Evolutionary conservation across 2,113 vertebrate genomes (phyloP).

Genomic region (Nanorana parkeri): DNA sequence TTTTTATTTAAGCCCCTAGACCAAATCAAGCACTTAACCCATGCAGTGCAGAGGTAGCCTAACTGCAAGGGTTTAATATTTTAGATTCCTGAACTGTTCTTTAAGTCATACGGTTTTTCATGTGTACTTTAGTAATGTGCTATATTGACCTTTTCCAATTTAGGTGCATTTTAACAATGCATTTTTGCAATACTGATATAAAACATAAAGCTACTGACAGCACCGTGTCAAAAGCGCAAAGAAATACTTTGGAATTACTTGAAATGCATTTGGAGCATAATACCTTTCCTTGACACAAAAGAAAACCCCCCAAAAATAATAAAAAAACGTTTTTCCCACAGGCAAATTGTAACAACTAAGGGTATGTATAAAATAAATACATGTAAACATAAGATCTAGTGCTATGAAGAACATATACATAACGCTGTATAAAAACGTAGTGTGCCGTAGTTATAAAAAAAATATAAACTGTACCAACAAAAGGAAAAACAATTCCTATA

Average conservation of each 20-base stretch:
- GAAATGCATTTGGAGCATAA: background rate
- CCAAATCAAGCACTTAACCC: too few relatives aligned
- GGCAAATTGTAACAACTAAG: background rate
- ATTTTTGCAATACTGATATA: background rate
- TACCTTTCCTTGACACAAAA: background rate
- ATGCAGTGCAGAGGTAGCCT: too few relatives aligned
- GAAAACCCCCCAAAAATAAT: background rate
- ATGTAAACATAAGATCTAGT: constrained; percentile 38
- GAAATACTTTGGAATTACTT: background rate
- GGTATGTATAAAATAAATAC: constrained; percentile 27
- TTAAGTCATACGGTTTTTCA: background rate
- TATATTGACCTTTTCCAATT: background rate
- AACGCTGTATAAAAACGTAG: background rate
- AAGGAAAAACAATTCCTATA: background rate
- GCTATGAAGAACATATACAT: constrained; percentile 10
- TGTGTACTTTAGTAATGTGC: background rate
- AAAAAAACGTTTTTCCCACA: background rate
- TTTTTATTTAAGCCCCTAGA: too few relatives aligned
- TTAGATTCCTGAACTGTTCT: too few relatives aligned
- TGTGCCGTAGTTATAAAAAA: background rate
- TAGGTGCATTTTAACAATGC: background rate
- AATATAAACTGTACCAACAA: constrained; percentile 13
- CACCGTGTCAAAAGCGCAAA: background rate
- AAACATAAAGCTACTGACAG: background rate
- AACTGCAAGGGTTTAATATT: too few relatives aligned